phyloP scores from a whole-genome alignment of 2,797 vertebrate species.

The Rhinogobio ventralis region DNA sequence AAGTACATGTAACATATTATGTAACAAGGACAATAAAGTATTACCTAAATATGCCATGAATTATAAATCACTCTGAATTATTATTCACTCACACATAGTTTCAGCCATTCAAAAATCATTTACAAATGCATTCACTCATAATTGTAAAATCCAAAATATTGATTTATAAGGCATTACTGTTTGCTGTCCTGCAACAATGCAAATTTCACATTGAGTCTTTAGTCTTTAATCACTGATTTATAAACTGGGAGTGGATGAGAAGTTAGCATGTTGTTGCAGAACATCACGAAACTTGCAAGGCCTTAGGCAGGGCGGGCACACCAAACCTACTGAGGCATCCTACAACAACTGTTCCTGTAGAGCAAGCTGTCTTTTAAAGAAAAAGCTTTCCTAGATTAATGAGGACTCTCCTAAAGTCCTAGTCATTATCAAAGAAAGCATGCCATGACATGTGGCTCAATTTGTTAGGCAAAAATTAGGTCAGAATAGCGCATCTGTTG shows the following conservation, averaged over 20 bases:
- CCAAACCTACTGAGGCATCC: not conserved
- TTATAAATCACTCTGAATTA: slow-evolving; percentile 20
- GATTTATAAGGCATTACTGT: not conserved
- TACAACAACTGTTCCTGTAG: not conserved
- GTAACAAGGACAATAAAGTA: too few relatives aligned
- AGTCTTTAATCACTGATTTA: not conserved
- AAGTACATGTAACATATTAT: too few relatives aligned
- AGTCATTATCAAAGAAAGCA: not conserved
- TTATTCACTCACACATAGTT: not conserved
- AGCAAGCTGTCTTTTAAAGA: not conserved
- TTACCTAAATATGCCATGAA: not conserved
- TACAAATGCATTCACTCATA: not conserved
- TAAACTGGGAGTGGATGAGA: not conserved
- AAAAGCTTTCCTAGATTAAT: not conserved
- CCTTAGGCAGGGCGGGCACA: not conserved
- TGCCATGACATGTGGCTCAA: slow-evolving; percentile 42
- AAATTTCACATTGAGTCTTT: not conserved
- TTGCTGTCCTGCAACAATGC: not conserved
- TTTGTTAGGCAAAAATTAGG: slow-evolving; percentile 56
- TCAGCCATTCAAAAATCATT: not conserved
- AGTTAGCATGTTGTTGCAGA: not conserved
- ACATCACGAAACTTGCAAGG: not conserved
- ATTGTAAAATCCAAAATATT: not conserved
- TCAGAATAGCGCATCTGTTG: slow-evolving; percentile 41
- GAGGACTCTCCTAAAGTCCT: not conserved